Evolutionary conservation across 2,797 vertebrate species (phyloP).

Genomic region (Threskiornis aethiopicus): DNA sequence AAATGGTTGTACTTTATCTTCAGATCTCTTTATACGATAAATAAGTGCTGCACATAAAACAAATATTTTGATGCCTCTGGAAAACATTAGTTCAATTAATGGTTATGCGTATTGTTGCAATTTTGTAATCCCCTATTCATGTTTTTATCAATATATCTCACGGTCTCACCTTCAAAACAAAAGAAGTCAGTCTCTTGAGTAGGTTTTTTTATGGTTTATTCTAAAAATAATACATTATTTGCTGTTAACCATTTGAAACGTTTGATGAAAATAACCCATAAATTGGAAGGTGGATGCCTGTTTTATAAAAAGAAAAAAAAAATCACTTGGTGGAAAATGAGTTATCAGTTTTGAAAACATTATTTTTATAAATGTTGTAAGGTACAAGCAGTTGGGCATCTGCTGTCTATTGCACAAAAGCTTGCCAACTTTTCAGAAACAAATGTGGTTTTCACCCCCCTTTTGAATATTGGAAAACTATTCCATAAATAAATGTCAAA

Average conservation of each 20-base stretch:
- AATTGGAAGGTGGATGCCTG: background rate
- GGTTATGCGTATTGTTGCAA: background rate
- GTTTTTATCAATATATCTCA: background rate
- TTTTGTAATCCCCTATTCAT: background rate
- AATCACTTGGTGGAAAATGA: background rate
- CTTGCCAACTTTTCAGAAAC: background rate
- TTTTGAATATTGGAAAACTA: background rate
- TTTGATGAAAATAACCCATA: background rate
- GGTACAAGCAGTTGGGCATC: background rate
- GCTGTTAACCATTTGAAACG: background rate
- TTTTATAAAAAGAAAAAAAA: background rate
- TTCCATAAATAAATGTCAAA: background rate
- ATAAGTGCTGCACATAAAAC: background rate
- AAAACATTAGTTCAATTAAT: background rate
- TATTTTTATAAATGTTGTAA: background rate
- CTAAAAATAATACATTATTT: background rate
- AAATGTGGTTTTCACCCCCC: background rate
- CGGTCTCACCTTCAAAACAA: background rate
- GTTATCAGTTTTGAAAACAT: background rate
- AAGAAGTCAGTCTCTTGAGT: background rate
- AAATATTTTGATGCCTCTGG: background rate
- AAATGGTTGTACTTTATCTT: background rate
- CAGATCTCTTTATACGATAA: background rate
- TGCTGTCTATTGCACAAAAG: background rate
- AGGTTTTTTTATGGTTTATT: background rate